Conservation (phyloP, 2,888 invertebrate genomes). For the Koerneria pararmatus region DNA sequence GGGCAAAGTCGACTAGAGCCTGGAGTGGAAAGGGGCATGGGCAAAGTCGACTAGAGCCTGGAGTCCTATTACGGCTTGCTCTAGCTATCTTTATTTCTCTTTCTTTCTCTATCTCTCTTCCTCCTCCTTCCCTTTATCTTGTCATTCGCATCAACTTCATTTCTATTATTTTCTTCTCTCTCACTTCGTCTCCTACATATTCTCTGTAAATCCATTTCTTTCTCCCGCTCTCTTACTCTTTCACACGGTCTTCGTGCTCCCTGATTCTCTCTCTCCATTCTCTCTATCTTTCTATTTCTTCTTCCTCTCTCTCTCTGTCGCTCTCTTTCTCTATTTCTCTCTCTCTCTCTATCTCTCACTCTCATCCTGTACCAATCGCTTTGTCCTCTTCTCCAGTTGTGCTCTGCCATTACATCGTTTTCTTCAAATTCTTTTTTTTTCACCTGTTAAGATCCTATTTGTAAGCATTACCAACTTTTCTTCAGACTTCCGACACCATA, state of each 20-base stretch:
- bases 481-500: too few relatives aligned
- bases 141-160: neutral
- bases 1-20: too few relatives aligned
- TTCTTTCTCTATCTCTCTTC: neutral
- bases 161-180: neutral
- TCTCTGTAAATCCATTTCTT: neutral
- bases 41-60: too few relatives aligned
- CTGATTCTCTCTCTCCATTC: neutral
- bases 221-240: neutral
- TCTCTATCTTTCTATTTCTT: neutral
- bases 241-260: neutral
- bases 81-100: neutral
- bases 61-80: too few relatives aligned
- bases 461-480: too few relatives aligned
- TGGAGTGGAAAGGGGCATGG: too few relatives aligned
- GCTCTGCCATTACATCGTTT: too few relatives aligned
- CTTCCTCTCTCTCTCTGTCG: neutral
- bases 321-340: neutral
- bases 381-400: too few relatives aligned
- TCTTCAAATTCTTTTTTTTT: too few relatives aligned
- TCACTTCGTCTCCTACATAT: neutral
- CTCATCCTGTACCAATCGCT: too few relatives aligned
- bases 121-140: neutral
- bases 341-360: too few relatives aligned
- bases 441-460: too few relatives aligned